Conservation (phyloP, 2,797 vertebrate species). For the Chloroceryle amazona region DNA sequence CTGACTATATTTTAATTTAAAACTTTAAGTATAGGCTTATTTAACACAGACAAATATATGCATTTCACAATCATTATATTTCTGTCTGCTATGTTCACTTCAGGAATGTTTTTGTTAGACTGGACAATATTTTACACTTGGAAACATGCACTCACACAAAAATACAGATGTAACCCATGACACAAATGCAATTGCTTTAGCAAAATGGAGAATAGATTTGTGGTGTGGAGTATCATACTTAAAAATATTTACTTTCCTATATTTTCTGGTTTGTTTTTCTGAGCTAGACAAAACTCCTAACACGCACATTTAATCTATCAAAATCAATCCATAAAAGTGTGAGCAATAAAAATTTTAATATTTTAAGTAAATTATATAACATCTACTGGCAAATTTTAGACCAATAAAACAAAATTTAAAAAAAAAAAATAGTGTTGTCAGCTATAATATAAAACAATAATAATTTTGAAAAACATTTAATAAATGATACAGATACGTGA, state of each 20-base stretch:
- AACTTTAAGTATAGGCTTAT: neutral
- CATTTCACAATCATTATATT: neutral
- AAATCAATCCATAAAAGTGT: neutral
- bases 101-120: neutral
- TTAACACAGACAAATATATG: neutral
- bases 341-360: neutral
- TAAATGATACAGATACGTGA: neutral
- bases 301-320: neutral
- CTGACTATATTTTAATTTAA: neutral
- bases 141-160: accelerated
- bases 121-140: neutral
- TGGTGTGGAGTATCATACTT: neutral
- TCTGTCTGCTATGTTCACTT: neutral
- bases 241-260: neutral
- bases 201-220: neutral
- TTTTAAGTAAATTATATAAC: neutral
- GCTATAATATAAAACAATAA: neutral
- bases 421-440: neutral
- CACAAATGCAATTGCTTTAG: neutral
- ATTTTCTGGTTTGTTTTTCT: neutral
- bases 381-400: neutral
- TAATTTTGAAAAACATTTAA: neutral
- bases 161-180: neutral
- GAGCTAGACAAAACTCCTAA: neutral
- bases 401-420: neutral